Conservation (phyloP, 1,140 invertebrate genomes). For the Drosophila pseudoobscura region DNA sequence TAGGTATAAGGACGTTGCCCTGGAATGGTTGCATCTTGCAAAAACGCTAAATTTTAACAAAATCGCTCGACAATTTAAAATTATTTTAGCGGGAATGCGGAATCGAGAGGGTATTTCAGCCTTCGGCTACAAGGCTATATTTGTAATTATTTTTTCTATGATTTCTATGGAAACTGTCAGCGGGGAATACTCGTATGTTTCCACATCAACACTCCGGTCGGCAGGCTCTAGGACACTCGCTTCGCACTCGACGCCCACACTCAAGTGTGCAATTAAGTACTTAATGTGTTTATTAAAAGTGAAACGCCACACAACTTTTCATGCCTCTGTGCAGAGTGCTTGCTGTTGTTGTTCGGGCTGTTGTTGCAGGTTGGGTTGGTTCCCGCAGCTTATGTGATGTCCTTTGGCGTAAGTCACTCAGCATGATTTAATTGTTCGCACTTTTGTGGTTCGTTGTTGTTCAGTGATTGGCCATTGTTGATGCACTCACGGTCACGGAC, state of each 20-base stretch:
- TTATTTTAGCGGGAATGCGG: no score
- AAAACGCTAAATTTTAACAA: no score
- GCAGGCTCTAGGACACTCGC: constrained; percentile 3
- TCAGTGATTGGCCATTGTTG: constrained; percentile 13
- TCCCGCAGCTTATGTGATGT: constrained; percentile 24
- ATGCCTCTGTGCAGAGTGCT: constrained; percentile 32
- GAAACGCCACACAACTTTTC: constrained; percentile 66
- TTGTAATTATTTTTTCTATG: not conserved
- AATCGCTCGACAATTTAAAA: no score
- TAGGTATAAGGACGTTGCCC: not conserved
- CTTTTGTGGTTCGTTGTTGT: constrained; percentile 18
- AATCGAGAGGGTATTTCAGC: no score
- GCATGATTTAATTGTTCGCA: constrained; percentile 35
- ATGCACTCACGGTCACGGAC: constrained; percentile 9
- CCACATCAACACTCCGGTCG: constrained; percentile 7
- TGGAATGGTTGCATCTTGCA: no score
- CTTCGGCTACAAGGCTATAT: not conserved
- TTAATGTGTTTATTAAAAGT: constrained; percentile 79
- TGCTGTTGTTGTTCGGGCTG: constrained; percentile 16
- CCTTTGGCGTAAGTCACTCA: constrained; percentile 29
- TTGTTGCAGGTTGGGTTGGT: constrained; percentile 16
- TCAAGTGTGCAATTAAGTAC: constrained; percentile 69
- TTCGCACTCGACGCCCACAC: constrained; percentile 8
- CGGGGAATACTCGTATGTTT: constrained; percentile 14
- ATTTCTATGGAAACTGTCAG: constrained; percentile 11